Base-by-base conservation (phyloP, 1,140 invertebrate species). In the Bacillus rossius region DNA sequence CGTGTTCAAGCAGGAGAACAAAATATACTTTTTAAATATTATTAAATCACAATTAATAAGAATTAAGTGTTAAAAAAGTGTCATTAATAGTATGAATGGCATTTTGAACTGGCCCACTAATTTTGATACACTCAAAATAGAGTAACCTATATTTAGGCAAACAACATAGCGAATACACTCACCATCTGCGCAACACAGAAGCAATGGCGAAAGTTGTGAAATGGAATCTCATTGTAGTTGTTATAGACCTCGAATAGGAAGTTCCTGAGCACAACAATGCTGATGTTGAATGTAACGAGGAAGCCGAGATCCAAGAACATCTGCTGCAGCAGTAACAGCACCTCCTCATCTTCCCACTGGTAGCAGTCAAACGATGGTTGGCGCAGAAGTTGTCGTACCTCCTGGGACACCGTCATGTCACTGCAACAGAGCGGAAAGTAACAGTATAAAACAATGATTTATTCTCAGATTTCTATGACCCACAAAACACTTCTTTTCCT, bases 101-200 rank as follows among this genome's bases (percentile, higher is more conserved):
- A 40, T 13, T 13, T 40, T 13, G n/a, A 40, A n/a, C n/a, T n/a
- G n/a, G n/a, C n/a, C n/a, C n/a, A n/a, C n/a, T n/a, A n/a, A n/a
- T n/a, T n/a, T n/a, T n/a, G n/a, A n/a, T n/a, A n/a, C n/a, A n/a
- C n/a, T n/a, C n/a, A n/a, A n/a, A n/a, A n/a, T n/a, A n/a, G n/a
- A n/a, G n/a, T n/a, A n/a, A n/a, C n/a, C n/a, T n/a, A n/a, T n/a
- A n/a, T n/a, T n/a, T n/a, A n/a, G n/a, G n/a, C n/a, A n/a, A n/a
- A n/a, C n/a, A n/a, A n/a, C n/a, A n/a, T n/a, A n/a, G n/a, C n/a
- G 14, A 50, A 3, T 8, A 29, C 17, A 79, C 82, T 85, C 77
- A 92, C 90, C 91, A 94, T 94, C 79, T 94, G 91, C 41, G 90
- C 84, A 47, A 94, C 91, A 76, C 89, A 92, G 75, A 94, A 94